Percentiles rank a stretch among this genome's conserved stretches.
Conservation (phyloP, 2,797 vertebrate genomes). For the Anas bahamensis region DNA sequence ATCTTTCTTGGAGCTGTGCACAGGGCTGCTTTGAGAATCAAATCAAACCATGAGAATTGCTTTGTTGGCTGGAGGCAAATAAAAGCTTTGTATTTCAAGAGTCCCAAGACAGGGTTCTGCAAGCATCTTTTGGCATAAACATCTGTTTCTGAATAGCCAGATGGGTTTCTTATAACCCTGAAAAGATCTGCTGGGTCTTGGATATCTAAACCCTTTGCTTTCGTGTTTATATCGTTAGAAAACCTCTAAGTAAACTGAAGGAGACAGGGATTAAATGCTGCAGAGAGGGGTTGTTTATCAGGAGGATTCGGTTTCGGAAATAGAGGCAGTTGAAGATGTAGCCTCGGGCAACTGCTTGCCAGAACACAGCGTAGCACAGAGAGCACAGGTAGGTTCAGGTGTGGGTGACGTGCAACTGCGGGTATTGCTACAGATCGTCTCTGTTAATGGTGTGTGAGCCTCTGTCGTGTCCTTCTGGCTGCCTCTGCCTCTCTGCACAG, state of each 20-base stretch:
- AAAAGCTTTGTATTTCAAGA: background rate
- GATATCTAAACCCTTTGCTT: background rate
- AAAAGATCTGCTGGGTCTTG: background rate
- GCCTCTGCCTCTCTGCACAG: background rate
- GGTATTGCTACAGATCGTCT: background rate
- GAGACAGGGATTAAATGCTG: background rate
- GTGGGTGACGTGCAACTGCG: background rate
- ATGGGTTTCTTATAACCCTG: background rate
- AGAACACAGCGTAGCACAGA: no score
- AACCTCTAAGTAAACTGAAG: background rate
- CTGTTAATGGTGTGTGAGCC: background rate
- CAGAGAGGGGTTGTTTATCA: background rate
- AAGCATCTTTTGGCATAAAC: background rate
- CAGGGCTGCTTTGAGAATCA: background rate
- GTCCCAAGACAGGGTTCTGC: background rate
- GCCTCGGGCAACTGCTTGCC: background rate
- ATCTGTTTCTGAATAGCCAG: background rate
- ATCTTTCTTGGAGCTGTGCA: background rate
- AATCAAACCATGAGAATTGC: accelerated
- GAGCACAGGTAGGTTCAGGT: background rate
- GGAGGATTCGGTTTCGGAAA: background rate
- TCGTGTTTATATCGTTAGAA: background rate
- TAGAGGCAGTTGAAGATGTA: background rate
- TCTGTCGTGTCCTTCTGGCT: background rate
- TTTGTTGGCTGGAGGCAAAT: background rate